Conservation (phyloP, 2,888 invertebrate genomes). For the Hetaerina titia region DNA sequence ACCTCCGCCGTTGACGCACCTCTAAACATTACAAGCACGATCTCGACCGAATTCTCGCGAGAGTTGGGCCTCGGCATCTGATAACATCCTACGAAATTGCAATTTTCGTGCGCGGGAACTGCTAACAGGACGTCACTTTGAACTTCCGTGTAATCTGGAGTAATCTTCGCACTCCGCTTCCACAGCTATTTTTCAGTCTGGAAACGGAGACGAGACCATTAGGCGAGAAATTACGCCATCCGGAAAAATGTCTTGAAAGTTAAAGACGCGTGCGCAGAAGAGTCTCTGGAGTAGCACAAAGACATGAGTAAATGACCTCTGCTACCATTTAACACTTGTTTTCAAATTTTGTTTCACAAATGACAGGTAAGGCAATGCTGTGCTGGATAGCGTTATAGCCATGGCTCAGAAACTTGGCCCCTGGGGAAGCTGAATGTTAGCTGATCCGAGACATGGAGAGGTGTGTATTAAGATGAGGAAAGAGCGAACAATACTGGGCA, state of each 20-base stretch:
- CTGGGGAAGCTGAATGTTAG: not conserved
- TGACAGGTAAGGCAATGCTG: not conserved
- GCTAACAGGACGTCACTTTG: slow-evolving; percentile 32
- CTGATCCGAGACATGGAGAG: too few species aligned
- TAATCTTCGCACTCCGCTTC: slow-evolving; percentile 24
- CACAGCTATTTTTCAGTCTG: not conserved
- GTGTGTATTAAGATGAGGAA: too few species aligned
- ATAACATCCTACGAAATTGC: slow-evolving; percentile 32
- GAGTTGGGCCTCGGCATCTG: slow-evolving; percentile 15
- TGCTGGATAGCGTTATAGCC: not conserved
- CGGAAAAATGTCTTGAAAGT: slow-evolving; percentile 11
- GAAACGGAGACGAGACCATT: not conserved
- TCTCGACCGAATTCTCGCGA: slow-evolving; percentile 12
- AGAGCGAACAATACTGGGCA: too few species aligned
- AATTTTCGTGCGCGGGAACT: not conserved
- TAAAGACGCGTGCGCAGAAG: not conserved
- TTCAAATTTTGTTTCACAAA: not conserved
- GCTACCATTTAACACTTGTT: not conserved
- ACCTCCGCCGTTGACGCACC: slow-evolving; percentile 21
- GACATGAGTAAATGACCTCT: not conserved
- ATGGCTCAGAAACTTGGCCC: not conserved
- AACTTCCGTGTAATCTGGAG: slow-evolving; percentile 1
- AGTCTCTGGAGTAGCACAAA: not conserved
- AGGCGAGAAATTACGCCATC: slow-evolving; percentile 1
- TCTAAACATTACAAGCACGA: slow-evolving; percentile 35